Base-by-base conservation (phyloP, 2,113 vertebrate genomes). In the Sebastes fasciatus region DNA sequence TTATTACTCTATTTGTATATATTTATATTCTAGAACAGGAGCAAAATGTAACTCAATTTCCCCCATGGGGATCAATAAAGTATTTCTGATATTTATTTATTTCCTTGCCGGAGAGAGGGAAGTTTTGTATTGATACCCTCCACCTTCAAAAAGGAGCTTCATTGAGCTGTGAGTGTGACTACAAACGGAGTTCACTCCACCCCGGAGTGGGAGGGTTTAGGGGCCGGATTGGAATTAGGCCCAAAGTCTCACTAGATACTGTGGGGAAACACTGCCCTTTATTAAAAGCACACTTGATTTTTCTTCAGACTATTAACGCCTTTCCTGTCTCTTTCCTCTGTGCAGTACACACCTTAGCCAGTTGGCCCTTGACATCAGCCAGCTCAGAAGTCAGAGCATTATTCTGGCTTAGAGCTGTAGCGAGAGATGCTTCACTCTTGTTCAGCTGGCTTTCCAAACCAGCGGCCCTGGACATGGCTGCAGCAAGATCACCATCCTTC, bases 401-500 rank as follows among this genome's bases (percentile, higher is more conserved):
- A 8, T 97, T 98, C 84, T 98, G 97, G 0, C 96, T 94, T 2
- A 97, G 91, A 40, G 98, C 96, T 0, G 97, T 95, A 0, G 94
- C 94, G 48, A 99, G 97, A 8, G 97, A 93, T 0, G 95, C 97
- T 82, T 99, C 97, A 0, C 96, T 99, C 73, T 97, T 95, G 0
- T 97, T 97, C 86, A 96, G 96, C 52, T 98, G 94, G 5, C 95
- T 92, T 81, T 99, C 98, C 86, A 99, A 94, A 34, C 96, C 96
- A 75, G 93, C 96, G 70, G 96, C 95, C 8, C 97, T 96, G 17
- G 96, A 96, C 88, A 96, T 82, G 1, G 97, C 96, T 42, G 94
- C 91, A 0, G 93, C 88, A 77, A 99, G 93, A 75, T 99, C 98
- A 0, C 91, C 92, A 43, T 99, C 98, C 84, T 96, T 96, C 95